Evolutionary conservation across 2,888 invertebrate genomes (phyloP), one percentile per base, ranked within the genome.

Genomic region (Tenthredo distinguenda): DNA sequence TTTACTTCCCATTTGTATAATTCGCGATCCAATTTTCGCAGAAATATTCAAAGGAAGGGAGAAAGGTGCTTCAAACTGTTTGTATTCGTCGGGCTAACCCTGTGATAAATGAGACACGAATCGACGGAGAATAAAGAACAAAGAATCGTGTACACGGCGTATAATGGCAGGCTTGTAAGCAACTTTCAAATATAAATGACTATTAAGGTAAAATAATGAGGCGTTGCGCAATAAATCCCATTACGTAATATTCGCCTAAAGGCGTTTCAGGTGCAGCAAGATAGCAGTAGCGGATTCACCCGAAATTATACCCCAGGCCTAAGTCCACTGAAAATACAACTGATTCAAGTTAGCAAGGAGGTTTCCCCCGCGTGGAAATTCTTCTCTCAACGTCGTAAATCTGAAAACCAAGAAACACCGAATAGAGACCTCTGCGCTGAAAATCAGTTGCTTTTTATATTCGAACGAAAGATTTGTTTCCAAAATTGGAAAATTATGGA

Each of bases 261-360:
- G 88, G 87, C 88, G 31, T 86, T 87, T 90, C 88, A 88, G 88
- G 89, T 89, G 89, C 88, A 89, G 87, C 87, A 87, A 62, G 26
- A 62, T 26, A 62, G 26, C 55, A 55, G 55, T 55, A 55, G 87
- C 83, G 84, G 85, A 55, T 18, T 55, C 1, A 55, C 55, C 55
- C 7, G 1, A 55, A 55, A 55, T 55, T 55, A 55, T 55, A 18
- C 55, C 55, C 55, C n/a, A 7, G 55, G 55, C n/a, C n/a, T 5
- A 37, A 5, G 37, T 37, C 37, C 37, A 37, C 37, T 37, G 4
- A 37, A 5, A 37, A 37, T 37, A 2, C 1, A 37, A 1, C 37
- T 26, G 1, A 26, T 26, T 26, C 26, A 26, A 26, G 26, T 26
- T 26, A 26, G 0, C 26, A 26, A 26, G 26, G n/a, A n/a, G n/a